Percentiles rank a stretch among this genome's conserved stretches.
Conservation (phyloP, 1,140 invertebrate species). For the Drosophila triauraria region DNA sequence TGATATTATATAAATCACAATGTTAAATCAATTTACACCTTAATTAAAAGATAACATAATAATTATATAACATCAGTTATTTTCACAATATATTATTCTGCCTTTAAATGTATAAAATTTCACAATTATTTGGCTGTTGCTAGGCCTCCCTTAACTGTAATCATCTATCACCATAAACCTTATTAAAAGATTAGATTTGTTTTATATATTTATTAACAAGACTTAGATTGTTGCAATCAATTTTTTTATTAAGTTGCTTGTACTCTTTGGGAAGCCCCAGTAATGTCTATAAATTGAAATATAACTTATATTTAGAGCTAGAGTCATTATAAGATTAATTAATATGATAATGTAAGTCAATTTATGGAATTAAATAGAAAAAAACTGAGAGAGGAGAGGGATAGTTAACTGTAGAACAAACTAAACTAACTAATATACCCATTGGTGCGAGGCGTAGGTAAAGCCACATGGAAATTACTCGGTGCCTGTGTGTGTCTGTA, state of each 20-base stretch:
- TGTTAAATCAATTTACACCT: constrained; percentile 5
- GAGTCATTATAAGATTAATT: too few relatives aligned
- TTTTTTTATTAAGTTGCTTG: constrained; percentile 6
- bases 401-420: constrained; percentile 1
- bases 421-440: constrained; percentile 5
- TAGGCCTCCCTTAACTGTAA: background rate
- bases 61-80: background rate
- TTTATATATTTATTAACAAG: constrained; percentile 29
- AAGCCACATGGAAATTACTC: constrained; percentile 24
- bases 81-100: background rate
- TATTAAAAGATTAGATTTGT: constrained; percentile 38
- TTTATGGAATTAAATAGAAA: too few relatives aligned
- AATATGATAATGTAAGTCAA: too few relatives aligned
- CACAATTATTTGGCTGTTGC: constrained; percentile 25
- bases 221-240: constrained; percentile 8
- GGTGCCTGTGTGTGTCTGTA: constrained; percentile 9
- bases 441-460: background rate
- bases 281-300: constrained; percentile 3
- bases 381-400: too few relatives aligned
- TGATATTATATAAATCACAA: background rate
- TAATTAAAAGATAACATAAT: background rate
- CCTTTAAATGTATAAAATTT: background rate
- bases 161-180: constrained; percentile 17
- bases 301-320: background rate
- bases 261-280: constrained; percentile 8